Percentiles rank a stretch among this genome's conserved stretches.
Evolutionary conservation across 2,797 vertebrate genomes (phyloP).

Genomic region (Novumbra hubbsi): DNA sequence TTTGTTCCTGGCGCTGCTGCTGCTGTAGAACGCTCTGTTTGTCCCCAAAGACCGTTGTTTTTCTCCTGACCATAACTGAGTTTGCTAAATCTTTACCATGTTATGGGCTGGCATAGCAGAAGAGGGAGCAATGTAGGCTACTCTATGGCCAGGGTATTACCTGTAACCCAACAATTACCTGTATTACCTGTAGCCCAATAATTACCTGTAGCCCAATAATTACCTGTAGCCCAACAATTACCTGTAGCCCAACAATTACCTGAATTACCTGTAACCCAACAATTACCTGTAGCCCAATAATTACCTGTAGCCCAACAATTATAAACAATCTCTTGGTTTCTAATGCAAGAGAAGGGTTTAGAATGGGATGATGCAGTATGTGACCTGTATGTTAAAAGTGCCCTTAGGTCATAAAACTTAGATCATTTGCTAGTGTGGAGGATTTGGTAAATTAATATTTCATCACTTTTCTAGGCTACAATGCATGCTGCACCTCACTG

Average conservation of each 20-base stretch:
- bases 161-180: not conserved
- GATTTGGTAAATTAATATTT: no score
- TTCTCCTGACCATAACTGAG: slow-evolving; percentile 6
- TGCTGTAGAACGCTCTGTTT: slow-evolving; percentile 7
- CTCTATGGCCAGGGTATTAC: not conserved
- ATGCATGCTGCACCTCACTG: no score
- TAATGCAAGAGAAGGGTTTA: not conserved
- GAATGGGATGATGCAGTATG: not conserved
- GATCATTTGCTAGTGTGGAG: no score
- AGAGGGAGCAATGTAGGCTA: not conserved
- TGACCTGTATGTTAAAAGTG: slow-evolving; percentile 12
- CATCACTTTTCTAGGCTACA: no score
- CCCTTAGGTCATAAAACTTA: not conserved
- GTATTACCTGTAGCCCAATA: no score
- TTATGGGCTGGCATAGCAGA: not conserved
- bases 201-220: not conserved
- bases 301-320: not conserved
- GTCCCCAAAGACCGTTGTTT: not conserved
- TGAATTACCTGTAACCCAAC: no score
- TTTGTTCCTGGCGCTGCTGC: slow-evolving; percentile 4
- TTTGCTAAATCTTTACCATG: not conserved
- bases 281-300: not conserved
- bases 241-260: not conserved
- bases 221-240: not conserved
- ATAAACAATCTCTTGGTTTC: not conserved